Base-by-base conservation (phyloP, 1,140 invertebrate species). In the Maconellicoccus hirsutus region DNA sequence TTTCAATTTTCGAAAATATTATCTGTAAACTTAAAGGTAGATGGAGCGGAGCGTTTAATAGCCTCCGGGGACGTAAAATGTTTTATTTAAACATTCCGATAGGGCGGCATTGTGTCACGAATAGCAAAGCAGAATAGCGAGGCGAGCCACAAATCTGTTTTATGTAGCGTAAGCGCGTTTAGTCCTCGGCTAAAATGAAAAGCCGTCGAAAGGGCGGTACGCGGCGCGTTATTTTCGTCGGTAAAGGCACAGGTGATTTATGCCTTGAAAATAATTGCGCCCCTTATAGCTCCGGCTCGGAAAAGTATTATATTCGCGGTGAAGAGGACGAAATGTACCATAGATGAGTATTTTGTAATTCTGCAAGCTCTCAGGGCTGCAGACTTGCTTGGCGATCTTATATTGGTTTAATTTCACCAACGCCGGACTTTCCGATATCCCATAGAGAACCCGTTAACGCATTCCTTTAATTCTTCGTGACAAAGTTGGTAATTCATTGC, bases 81-180 rank as follows among this genome's bases (percentile, higher is more conserved):
- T 52, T 52, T 52, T 52, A 52, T 52, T 52, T 52, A 52, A 52
- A 52, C 42, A 52, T 52, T 52, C 42, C 42, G 42, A 52, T 52
- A 52, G 42, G 42, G 42, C 42, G 42, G 42, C 42, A 52, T 52
- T 52, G 42, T 52, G 42, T 52, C 42, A 52, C 42, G 42, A 52
- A 52, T 52, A 16, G 42, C 42, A 33, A 33, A 33, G 29, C 29
- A 33, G 42, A 16, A 52, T 52, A 52, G 42, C 42, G 42, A 52
- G 42, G 42, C 42, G 42, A 52, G 42, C 42, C 42, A 52, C 42
- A 52, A 52, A 52, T 52, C 42, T 52, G 42, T 52, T 52, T 52
- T 52, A 52, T 52, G 42, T 52, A 52, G 42, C 42, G 42, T 52
- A 52, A 52, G 42, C 10, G 42, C 42, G 42, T 19, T 52, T 16